These are phyloP conservation scores for Fistularia tabacaria DNA, from an alignment of 2,797 vertebrate species.

Conservation along the genomic window DNA sequence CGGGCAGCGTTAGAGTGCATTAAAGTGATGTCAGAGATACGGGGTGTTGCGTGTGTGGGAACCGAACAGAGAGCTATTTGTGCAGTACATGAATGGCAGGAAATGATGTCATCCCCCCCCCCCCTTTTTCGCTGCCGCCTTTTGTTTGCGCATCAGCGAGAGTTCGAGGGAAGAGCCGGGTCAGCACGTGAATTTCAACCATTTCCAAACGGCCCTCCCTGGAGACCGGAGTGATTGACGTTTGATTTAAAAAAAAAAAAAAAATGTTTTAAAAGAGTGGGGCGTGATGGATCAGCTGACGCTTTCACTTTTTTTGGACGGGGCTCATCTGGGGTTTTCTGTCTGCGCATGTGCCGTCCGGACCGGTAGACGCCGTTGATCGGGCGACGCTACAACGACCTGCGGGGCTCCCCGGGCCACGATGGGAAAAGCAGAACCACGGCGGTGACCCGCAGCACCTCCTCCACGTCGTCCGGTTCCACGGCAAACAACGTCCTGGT, in stretches of 20 bases:
- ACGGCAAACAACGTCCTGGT: conserved; percentile 94
- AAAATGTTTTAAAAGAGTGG: conserved; percentile 2
- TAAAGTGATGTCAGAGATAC: conserved; percentile 48
- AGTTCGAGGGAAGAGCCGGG: conserved; percentile 31
- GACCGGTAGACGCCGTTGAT: conserved; percentile 86
- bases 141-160: conserved; percentile 60
- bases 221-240: no score
- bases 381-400: conserved; percentile 89
- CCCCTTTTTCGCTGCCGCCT: conserved; percentile 42
- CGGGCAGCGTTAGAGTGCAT: conserved; percentile 34
- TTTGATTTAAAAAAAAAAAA: no score
- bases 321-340: background rate
- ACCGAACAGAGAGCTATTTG: conserved; percentile 75
- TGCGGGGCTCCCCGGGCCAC: conserved; percentile 83
- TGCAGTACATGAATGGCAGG: conserved; percentile 77
- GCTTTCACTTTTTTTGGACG: conserved; percentile 7
- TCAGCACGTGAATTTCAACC: background rate
- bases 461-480: conserved; percentile 95
- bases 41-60: conserved; percentile 65
- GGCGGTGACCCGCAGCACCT: conserved; percentile 89
- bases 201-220: no score
- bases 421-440: conserved; percentile 85
- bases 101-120: conserved; percentile 72
- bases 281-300: conserved; percentile 5
- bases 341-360: conserved; percentile 7